Evolutionary conservation across 2,113 vertebrate species (phyloP).

Genomic region (Opisthocomus hoazin): DNA sequence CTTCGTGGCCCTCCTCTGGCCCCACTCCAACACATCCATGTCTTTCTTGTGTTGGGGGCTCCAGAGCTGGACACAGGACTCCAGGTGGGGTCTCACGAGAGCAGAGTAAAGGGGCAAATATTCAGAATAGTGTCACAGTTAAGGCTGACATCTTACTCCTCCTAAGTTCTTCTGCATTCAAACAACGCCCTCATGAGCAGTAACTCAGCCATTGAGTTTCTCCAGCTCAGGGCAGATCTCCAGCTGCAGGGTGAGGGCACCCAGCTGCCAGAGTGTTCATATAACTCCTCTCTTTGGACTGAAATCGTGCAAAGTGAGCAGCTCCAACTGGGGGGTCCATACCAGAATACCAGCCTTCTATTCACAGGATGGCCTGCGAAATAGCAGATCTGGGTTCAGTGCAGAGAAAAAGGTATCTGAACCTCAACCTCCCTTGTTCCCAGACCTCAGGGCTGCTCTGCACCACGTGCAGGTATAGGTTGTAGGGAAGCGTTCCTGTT

Average conservation of each 20-base stretch:
- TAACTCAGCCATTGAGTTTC: neutral
- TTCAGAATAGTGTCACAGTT: neutral
- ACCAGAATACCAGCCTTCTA: no score
- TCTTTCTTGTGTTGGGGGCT: no score
- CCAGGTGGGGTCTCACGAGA: no score
- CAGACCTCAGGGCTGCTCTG: neutral
- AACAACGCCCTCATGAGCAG: accelerated
- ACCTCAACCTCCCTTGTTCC: accelerated
- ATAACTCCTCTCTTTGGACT: no score
- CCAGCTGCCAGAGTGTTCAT: neutral
- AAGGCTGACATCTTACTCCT: neutral
- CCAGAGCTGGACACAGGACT: no score
- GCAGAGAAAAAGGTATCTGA: neutral
- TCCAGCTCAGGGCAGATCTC: neutral
- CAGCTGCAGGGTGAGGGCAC: no score
- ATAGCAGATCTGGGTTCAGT: neutral
- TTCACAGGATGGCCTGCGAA: neutral
- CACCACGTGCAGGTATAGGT: accelerated
- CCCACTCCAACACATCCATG: no score
- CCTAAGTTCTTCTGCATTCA: neutral
- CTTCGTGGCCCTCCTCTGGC: no score
- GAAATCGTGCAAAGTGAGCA: accelerated
- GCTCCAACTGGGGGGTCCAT: neutral
- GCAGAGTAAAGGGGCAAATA: no score
- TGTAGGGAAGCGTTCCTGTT: accelerated